These are phyloP conservation scores for Acropora yongei DNA, from an alignment of 64 coral and sea anemone species.

Conservation along the genomic window DNA sequence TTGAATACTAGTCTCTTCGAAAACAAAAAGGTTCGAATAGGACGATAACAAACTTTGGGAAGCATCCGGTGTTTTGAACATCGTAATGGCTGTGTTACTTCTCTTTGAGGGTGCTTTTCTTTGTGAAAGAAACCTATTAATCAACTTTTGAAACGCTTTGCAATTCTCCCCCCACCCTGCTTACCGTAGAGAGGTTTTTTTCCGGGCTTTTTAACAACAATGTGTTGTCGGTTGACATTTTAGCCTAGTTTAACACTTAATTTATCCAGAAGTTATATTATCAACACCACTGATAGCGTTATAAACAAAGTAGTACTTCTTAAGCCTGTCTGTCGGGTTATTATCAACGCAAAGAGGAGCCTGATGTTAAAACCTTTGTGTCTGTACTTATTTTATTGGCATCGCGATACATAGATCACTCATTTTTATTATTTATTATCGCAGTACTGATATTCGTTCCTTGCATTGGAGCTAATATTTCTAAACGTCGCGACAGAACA, in stretches of 20 bases:
- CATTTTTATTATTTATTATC: constrained; percentile 24
- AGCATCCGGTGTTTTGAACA: constrained; percentile 17
- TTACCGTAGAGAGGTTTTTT: not conserved
- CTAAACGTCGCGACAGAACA: constrained; percentile 11
- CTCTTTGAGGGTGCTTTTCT: not conserved
- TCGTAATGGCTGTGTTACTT: not conserved
- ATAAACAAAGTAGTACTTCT: not conserved
- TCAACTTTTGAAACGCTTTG: constrained; percentile 11
- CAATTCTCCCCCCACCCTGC: not conserved
- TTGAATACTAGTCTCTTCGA: not conserved
- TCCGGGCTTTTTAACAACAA: constrained; percentile 15
- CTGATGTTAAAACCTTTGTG: constrained; percentile 30
- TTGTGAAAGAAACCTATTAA: constrained; percentile 21
- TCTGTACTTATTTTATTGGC: constrained; percentile 33
- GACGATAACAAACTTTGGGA: not conserved
- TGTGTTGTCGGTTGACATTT: constrained; percentile 48
- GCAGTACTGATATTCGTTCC: constrained; percentile 15
- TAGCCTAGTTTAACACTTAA: not conserved
- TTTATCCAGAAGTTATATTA: not conserved
- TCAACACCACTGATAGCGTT: not conserved
- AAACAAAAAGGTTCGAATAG: constrained; percentile 9
- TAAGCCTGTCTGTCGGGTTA: not conserved
- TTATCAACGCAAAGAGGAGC: constrained; percentile 15
- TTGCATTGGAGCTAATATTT: constrained; percentile 4
- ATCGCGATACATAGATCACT: constrained; percentile 23